Evolutionary conservation across 2,113 vertebrate species (phyloP).

Genomic region (Nettapus auritus): DNA sequence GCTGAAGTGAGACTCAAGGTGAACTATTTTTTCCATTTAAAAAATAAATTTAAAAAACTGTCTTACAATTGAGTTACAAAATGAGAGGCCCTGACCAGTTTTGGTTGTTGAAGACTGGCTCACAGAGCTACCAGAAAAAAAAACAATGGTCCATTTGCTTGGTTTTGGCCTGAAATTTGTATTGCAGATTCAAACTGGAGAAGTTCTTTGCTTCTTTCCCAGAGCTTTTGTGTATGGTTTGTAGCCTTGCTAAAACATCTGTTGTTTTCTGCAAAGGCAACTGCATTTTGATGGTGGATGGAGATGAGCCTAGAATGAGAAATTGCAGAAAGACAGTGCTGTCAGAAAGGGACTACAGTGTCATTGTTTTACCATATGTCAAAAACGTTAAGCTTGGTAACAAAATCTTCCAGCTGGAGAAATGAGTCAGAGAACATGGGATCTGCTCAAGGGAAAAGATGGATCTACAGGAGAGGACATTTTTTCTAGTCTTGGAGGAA

Average conservation of each 20-base stretch:
- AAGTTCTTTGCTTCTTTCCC: conserved; percentile 9
- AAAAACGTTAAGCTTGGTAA: background rate
- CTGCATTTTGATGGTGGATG: background rate
- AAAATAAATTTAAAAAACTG: conserved; percentile 23
- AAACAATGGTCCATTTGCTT: background rate
- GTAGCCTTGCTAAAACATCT: background rate
- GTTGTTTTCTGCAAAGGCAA: background rate
- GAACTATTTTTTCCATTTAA: background rate
- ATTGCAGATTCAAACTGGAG: background rate
- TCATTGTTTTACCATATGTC: background rate
- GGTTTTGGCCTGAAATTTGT: background rate
- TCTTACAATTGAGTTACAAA: conserved; percentile 6
- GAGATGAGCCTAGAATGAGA: background rate
- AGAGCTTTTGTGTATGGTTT: background rate
- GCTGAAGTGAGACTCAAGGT: conserved; percentile 5
- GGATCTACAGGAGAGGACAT: background rate
- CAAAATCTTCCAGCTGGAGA: background rate
- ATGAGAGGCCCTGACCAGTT: background rate
- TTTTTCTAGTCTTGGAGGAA: background rate
- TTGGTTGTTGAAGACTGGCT: background rate
- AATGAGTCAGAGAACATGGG: background rate
- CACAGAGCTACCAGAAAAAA: background rate
- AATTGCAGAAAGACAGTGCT: background rate
- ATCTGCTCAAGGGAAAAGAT: background rate
- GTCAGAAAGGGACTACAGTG: background rate